phyloP scores from a whole-genome alignment of 1,140 invertebrate species.

The Polypedilum vanderplanki region DNA sequence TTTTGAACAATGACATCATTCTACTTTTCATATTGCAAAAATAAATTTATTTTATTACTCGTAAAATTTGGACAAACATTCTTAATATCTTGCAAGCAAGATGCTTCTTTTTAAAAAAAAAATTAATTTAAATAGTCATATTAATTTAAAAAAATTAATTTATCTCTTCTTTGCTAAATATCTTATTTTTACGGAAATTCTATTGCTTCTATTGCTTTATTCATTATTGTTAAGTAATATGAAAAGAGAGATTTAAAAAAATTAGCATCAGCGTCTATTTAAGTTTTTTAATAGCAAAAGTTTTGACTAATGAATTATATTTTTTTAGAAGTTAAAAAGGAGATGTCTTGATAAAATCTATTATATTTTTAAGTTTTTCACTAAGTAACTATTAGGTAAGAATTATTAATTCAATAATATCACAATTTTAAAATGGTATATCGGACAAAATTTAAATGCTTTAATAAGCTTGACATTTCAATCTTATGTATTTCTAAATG shows the following conservation, averaged over 20 bases:
- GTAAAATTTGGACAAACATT: constrained; percentile 19
- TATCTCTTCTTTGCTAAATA: neutral
- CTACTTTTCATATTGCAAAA: neutral
- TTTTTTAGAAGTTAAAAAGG: neutral
- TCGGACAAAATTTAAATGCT: neutral
- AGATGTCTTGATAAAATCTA: too few relatives aligned
- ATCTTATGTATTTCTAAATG: too few relatives aligned
- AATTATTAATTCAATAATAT: neutral
- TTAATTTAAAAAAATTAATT: neutral
- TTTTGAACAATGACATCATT: neutral
- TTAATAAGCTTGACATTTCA: too few relatives aligned
- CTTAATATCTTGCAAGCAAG: neutral
- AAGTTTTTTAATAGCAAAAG: too few relatives aligned
- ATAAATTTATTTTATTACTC: neutral
- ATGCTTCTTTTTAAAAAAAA: neutral
- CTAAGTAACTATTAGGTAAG: neutral
- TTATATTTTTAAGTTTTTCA: too few relatives aligned
- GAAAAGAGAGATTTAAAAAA: too few relatives aligned
- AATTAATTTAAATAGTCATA: neutral
- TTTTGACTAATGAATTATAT: too few relatives aligned
- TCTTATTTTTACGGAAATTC: neutral
- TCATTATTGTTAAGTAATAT: neutral
- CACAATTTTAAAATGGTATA: neutral
- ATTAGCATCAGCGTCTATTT: too few relatives aligned
- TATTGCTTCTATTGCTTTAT: neutral